phyloP scores from a whole-genome alignment of 2,113 vertebrate genomes.

The Onychostoma macrolepis region DNA sequence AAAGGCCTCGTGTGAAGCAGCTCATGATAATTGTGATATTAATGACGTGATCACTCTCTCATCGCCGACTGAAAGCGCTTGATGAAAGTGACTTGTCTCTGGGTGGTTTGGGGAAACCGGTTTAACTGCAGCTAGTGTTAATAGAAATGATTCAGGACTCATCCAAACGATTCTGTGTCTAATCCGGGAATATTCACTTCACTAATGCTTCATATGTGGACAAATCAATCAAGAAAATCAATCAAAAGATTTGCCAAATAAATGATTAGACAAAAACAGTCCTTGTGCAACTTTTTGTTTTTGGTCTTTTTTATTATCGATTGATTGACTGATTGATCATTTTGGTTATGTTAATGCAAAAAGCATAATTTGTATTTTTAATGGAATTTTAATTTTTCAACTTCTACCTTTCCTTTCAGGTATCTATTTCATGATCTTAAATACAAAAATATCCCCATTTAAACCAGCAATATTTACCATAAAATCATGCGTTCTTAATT shows the following conservation, averaged over 20 bases:
- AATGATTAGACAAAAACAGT: neutral
- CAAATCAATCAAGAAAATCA: neutral
- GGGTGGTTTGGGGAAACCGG: neutral
- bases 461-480: too few species aligned
- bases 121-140: slow-evolving; percentile 1
- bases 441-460: too few species aligned
- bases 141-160: neutral
- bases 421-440: too few species aligned
- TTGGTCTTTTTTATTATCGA: too few species aligned
- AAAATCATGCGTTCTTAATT: too few species aligned
- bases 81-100: neutral
- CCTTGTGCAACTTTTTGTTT: too few species aligned
- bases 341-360: too few species aligned
- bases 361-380: too few species aligned
- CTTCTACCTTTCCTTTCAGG: too few species aligned
- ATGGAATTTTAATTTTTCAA: too few species aligned
- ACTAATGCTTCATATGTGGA: neutral
- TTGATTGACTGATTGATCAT: too few species aligned
- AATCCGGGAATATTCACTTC: neutral
- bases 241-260: neutral
- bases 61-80: slow-evolving; percentile 21
- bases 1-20: slow-evolving; percentile 60
- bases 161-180: neutral
- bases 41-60: slow-evolving; percentile 68
- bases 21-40: slow-evolving; percentile 65